Evolutionary conservation across 2,113 vertebrate genomes (phyloP), one percentile per base, ranked within the genome.

Genomic region (Halcyon malimbica): DNA sequence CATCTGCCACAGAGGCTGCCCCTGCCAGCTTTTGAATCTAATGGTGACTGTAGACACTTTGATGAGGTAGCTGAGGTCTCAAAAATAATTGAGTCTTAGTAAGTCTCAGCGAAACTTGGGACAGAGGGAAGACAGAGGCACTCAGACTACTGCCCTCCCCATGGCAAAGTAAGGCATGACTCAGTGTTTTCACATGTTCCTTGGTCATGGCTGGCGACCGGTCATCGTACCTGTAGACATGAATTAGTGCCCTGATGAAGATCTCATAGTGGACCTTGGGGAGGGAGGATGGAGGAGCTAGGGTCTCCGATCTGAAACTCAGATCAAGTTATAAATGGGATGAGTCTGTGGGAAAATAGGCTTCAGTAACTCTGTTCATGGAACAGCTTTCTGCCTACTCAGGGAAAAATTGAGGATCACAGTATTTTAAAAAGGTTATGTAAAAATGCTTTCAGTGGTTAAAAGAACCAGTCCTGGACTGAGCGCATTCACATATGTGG

Each of bases 81-180:
- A 81, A 56, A 84, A 91, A 37, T 9, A 67, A 71, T 28, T 0
- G 0, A 76, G 12, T 46, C 46, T 39, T 44, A 41, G 76, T 24
- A 83, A 56, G 12, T 39, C 35, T 21, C 18, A 42, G 20, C 29
- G 28, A 51, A 71, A 74, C 4, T 0, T 37, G 35, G 41, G 60
- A 28, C 5, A 44, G 20, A 29, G 7, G 2, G 35, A 17, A 89
- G 44, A 51, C 0, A 3, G 21, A 83, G 29, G 11, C 0, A 1
- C 35, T 35, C 73, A 77, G 68, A 39, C 17, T 35, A 21, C 46
- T 26, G 41, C 17, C 37, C 18, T 57, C 50, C 15, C 8, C 60
- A 24, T 0, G 0, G 37, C 33, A 31, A 67, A 53, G 5, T 0
- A 24, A 1, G 7, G 41, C 62, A 63, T 16, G 35, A 6, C 19